A percentile compares a stretch with the other conserved stretches of the same genome.
phyloP scores from a whole-genome alignment of 2,113 vertebrate species.

The Dipodomys ordii region DNA sequence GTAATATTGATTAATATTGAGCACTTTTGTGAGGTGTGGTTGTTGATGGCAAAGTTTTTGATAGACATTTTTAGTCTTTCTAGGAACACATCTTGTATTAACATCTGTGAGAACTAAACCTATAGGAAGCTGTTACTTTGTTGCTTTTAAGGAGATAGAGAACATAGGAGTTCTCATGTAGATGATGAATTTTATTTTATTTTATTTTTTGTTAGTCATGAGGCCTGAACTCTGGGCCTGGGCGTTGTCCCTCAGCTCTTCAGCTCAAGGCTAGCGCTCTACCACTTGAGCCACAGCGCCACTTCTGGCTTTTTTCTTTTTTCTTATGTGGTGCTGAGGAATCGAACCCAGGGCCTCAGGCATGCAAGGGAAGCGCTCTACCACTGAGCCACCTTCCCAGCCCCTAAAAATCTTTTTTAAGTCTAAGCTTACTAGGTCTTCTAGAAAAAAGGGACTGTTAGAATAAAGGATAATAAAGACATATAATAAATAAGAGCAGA shows the following conservation, averaged over 20 bases:
- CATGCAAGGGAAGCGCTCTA: too few species aligned
- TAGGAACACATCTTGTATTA: not conserved
- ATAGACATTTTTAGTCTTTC: not conserved
- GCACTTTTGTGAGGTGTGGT: not conserved
- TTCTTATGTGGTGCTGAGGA: too few species aligned
- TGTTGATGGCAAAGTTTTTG: not conserved
- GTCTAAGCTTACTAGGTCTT: not conserved
- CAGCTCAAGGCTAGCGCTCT: too few species aligned
- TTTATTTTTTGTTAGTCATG: too few species aligned
- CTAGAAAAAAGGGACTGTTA: not conserved
- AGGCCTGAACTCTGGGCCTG: too few species aligned
- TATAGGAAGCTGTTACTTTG: not conserved
- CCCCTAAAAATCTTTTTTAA: not conserved
- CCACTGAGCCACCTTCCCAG: too few species aligned
- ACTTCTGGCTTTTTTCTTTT: too few species aligned
- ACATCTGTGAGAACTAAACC: not conserved
- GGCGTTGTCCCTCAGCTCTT: too few species aligned
- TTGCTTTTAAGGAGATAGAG: conserved; percentile 5
- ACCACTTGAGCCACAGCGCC: too few species aligned
- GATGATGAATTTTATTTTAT: conserved; percentile 1
- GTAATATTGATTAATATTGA: not conserved
- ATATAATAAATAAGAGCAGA: not conserved
- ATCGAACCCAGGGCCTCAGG: too few species aligned
- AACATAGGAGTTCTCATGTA: not conserved
- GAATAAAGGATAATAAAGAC: not conserved